phyloP scores from a whole-genome alignment of 1,140 invertebrate species.

The Atopsyche davidsoni region DNA sequence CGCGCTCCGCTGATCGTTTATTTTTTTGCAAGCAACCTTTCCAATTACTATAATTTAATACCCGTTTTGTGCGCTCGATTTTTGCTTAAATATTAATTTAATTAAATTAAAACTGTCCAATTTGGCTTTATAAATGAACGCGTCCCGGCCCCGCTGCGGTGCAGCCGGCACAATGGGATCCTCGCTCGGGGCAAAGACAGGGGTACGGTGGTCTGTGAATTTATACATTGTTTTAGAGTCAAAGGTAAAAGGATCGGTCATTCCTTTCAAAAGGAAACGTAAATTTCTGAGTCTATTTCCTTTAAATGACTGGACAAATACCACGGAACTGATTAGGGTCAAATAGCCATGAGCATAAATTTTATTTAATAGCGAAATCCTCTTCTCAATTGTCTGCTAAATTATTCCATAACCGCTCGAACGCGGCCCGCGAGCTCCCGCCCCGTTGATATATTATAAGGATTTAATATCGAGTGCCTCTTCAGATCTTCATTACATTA shows the following conservation, averaged over 20 bases:
- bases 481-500: background rate
- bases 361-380: constrained; percentile 17
- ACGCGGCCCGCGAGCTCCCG: background rate
- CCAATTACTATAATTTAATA: no score
- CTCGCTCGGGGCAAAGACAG: no score
- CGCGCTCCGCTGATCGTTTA: constrained; percentile 10
- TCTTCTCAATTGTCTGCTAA: constrained; percentile 2
- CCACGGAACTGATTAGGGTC: constrained; percentile 19
- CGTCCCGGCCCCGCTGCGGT: constrained; percentile 16
- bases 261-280: constrained; percentile 23
- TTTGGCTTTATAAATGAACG: background rate
- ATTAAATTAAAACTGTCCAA: background rate
- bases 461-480: constrained; percentile 4
- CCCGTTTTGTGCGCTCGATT: no score
- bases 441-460: background rate
- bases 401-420: constrained; percentile 1
- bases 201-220: no score
- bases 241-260: constrained; percentile 29
- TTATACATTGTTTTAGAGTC: constrained; percentile 30
- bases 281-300: constrained; percentile 26
- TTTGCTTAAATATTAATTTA: background rate
- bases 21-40: no score
- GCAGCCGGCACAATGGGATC: no score
- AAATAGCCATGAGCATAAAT: constrained; percentile 14
- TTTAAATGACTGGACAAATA: constrained; percentile 23